Percentiles rank a stretch among this genome's conserved stretches.
These are phyloP conservation scores for Notoglanidium macrostoma DNA, from an alignment of 2,797 vertebrate genomes.

Conservation along the genomic window DNA sequence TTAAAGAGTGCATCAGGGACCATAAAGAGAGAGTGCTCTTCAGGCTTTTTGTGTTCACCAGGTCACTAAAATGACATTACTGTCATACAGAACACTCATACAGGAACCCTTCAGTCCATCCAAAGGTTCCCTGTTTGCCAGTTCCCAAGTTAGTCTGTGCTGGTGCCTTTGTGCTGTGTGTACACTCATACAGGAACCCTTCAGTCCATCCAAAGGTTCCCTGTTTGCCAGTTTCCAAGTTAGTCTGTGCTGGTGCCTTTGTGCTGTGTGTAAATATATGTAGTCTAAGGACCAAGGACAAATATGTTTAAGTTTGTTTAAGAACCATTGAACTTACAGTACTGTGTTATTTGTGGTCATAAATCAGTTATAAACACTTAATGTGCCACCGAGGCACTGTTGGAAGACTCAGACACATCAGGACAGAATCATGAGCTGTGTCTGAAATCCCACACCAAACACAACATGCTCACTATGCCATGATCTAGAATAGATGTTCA, in stretches of 20 bases:
- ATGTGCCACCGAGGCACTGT: background rate
- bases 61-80: background rate
- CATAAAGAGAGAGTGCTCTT: background rate
- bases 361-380: background rate
- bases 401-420: background rate
- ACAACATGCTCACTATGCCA: background rate
- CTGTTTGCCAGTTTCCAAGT: background rate
- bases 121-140: background rate
- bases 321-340: background rate
- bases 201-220: background rate
- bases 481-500: background rate
- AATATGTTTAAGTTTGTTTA: background rate
- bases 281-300: background rate
- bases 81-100: background rate
- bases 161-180: background rate
- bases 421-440: background rate
- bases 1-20: background rate
- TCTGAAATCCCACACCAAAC: background rate
- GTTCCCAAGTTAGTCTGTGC: background rate
- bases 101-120: background rate
- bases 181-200: background rate
- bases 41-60: background rate
- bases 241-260: background rate
- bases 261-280: conserved; percentile 10
- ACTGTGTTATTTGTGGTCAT: background rate